phyloP scores from a whole-genome alignment of 2,888 invertebrate species.

The Diarsia brunnea region DNA sequence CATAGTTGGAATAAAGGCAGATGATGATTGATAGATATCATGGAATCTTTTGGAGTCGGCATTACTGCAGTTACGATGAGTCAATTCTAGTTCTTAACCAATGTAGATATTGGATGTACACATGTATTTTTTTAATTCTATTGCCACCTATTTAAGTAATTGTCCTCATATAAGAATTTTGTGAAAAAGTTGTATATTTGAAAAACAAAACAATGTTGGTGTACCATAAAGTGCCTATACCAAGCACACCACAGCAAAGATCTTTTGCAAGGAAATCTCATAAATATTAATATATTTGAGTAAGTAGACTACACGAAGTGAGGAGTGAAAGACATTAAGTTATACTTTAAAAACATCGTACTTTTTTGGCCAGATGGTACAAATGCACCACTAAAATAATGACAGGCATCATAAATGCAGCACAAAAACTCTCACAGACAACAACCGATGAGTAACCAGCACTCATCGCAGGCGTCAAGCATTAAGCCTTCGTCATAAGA shows the following conservation, averaged over 20 bases:
- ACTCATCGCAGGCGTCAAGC: slow-evolving; percentile 55
- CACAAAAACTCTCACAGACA: slow-evolving; percentile 26
- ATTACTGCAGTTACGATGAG: background rate
- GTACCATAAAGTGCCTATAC: too few relatives aligned
- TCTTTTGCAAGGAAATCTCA: background rate
- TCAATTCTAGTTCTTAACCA: background rate
- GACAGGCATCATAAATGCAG: background rate
- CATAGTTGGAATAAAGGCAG: too few relatives aligned
- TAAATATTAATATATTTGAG: background rate
- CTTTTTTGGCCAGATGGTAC: background rate
- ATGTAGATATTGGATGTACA: too few relatives aligned
- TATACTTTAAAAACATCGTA: background rate
- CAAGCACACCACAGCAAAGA: too few relatives aligned
- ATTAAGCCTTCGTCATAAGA: slow-evolving; percentile 43
- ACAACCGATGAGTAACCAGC: slow-evolving; percentile 33
- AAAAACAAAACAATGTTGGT: too few relatives aligned
- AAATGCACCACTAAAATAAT: background rate
- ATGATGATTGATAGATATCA: background rate
- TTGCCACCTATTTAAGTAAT: too few relatives aligned
- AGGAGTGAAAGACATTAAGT: background rate
- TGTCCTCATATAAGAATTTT: too few relatives aligned
- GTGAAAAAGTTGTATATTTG: too few relatives aligned
- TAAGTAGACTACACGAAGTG: background rate
- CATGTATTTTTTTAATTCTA: too few relatives aligned
- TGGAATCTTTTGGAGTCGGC: background rate